A percentile compares a stretch with the other conserved stretches of the same genome.
phyloP scores from a whole-genome alignment of 2,888 invertebrate species.

The Papilio gigon region DNA sequence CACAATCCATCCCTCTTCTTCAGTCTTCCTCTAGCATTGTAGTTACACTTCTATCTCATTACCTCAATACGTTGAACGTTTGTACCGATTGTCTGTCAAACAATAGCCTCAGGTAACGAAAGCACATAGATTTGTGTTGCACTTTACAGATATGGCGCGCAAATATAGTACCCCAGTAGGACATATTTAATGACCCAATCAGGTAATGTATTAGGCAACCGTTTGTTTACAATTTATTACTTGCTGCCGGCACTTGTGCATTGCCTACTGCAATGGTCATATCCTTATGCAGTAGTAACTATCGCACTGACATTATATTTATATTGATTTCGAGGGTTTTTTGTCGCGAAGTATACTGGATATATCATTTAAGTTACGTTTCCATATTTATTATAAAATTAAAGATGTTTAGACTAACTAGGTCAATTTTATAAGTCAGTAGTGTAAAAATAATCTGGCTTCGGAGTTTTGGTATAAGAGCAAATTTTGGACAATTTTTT shows the following conservation, averaged over 20 bases:
- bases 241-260: slow-evolving; percentile 20
- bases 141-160: slow-evolving; percentile 28
- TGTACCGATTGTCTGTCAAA: background rate
- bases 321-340: too few relatives aligned
- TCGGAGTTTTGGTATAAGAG: too few relatives aligned
- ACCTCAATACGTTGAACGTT: background rate
- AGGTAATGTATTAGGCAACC: slow-evolving; percentile 31
- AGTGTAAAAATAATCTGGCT: too few relatives aligned
- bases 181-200: slow-evolving; percentile 41
- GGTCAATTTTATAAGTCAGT: too few relatives aligned
- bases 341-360: too few relatives aligned
- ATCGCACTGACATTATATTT: background rate
- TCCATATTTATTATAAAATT: too few relatives aligned
- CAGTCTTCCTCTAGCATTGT: too few relatives aligned
- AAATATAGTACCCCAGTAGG: slow-evolving; percentile 30
- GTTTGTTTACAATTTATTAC: slow-evolving; percentile 36
- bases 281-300: background rate
- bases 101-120: slow-evolving; percentile 16
- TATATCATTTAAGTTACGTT: too few relatives aligned
- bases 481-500: too few relatives aligned
- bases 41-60: too few relatives aligned
- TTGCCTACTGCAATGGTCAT: slow-evolving; percentile 5
- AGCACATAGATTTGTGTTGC: slow-evolving; percentile 27
- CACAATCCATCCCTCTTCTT: too few relatives aligned
- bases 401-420: too few relatives aligned